A percentile compares a stretch with the other conserved stretches of the same genome.
Evolutionary conservation across 2,888 invertebrate genomes (phyloP).

Genomic region (Dolichomitus sp.): DNA sequence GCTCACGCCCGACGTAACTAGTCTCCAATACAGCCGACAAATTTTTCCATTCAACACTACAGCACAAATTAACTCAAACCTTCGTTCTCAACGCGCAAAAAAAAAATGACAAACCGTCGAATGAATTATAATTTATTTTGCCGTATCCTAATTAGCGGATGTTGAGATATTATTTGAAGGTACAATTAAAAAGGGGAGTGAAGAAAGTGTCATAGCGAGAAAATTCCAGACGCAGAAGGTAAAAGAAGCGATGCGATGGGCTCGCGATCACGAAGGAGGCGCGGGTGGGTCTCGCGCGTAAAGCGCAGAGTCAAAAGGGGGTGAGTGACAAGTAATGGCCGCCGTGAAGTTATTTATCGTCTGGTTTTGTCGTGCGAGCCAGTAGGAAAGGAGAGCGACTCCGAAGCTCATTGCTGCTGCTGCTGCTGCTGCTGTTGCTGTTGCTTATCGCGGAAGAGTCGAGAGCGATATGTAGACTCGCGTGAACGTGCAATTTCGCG

Average conservation of each 20-base stretch:
- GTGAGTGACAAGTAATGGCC: slow-evolving; percentile 83
- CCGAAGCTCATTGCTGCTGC: slow-evolving; percentile 13
- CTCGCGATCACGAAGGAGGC: slow-evolving; percentile 24
- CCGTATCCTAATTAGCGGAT: neutral
- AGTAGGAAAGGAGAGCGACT: slow-evolving; percentile 35
- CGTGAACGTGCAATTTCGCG: slow-evolving; percentile 69
- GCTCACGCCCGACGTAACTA: slow-evolving; percentile 56
- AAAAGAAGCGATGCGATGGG: neutral
- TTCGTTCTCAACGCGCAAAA: neutral
- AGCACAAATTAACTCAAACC: neutral
- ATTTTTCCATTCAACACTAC: neutral
- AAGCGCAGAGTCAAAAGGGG: slow-evolving; percentile 53
- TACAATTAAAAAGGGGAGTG: neutral
- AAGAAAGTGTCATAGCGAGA: neutral
- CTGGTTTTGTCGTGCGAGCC: slow-evolving; percentile 45
- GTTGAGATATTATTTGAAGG: neutral
- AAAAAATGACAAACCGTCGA: neutral
- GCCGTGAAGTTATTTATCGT: slow-evolving; percentile 82
- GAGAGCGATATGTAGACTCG: slow-evolving; percentile 43
- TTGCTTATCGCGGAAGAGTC: neutral
- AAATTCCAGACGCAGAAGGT: neutral
- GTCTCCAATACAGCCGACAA: neutral
- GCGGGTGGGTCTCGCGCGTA: slow-evolving; percentile 4
- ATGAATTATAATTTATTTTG: neutral
- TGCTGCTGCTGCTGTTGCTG: neutral